Evolutionary conservation across 2,113 vertebrate species (phyloP).

Genomic region (Rhinolophus sinicus): DNA sequence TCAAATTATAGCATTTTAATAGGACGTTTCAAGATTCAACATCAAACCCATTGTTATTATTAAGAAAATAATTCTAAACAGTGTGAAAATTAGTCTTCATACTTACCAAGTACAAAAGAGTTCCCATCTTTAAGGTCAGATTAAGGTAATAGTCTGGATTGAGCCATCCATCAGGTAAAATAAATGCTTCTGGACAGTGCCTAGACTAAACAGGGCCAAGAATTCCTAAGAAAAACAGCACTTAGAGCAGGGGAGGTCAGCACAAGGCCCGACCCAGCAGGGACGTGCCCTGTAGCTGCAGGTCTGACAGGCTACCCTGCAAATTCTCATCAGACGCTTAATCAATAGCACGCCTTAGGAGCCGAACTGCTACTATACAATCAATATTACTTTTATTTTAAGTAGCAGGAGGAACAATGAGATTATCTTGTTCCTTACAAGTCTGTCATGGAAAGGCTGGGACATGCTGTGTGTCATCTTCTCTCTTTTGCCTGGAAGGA

Average conservation of each 20-base stretch:
- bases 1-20: neutral
- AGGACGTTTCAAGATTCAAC: slow-evolving; percentile 26
- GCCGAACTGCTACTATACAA: slow-evolving; percentile 61
- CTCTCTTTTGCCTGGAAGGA: slow-evolving; percentile 54
- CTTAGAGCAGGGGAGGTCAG: slow-evolving; percentile 38
- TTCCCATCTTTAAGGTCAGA: slow-evolving; percentile 66
- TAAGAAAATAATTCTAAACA: slow-evolving; percentile 44
- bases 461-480: slow-evolving; percentile 42
- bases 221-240: slow-evolving; percentile 58
- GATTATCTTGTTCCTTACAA: slow-evolving; percentile 71
- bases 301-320: slow-evolving; percentile 56
- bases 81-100: slow-evolving; percentile 36
- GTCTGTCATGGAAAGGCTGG: slow-evolving; percentile 64
- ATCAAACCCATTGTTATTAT: neutral
- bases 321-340: slow-evolving; percentile 70
- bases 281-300: slow-evolving; percentile 48
- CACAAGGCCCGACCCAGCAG: slow-evolving; percentile 34
- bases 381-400: slow-evolving; percentile 69
- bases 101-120: slow-evolving; percentile 5
- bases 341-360: slow-evolving; percentile 67
- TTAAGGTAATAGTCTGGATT: slow-evolving; percentile 63
- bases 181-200: slow-evolving; percentile 62
- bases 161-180: slow-evolving; percentile 61
- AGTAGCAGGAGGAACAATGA: slow-evolving; percentile 67
- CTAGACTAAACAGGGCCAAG: slow-evolving; percentile 57